A percentile compares a stretch with the other conserved stretches of the same genome.
Evolutionary conservation across 2,797 vertebrate species (phyloP).

Genomic region (Aselliscus stoliczkanus): DNA sequence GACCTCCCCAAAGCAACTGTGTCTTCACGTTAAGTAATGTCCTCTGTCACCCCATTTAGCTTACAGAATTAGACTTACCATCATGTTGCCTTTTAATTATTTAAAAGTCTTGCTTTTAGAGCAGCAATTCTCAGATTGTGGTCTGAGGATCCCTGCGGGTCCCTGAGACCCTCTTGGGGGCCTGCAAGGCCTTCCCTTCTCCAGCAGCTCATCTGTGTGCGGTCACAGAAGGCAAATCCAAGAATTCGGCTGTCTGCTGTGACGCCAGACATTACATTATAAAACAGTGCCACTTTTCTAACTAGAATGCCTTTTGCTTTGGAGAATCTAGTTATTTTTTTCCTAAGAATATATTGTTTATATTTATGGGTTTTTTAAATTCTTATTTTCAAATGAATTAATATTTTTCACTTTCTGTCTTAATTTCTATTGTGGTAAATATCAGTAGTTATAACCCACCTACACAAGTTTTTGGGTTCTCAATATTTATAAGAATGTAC

Average conservation of each 20-base stretch:
- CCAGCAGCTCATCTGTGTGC: background rate
- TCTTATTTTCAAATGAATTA: background rate
- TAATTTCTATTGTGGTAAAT: background rate
- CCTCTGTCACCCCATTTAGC: background rate
- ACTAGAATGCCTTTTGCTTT: background rate
- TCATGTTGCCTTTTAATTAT: background rate
- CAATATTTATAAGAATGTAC: background rate
- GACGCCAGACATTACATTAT: background rate
- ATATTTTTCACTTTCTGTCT: background rate
- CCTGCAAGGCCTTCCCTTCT: background rate
- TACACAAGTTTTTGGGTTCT: background rate
- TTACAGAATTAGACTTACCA: background rate
- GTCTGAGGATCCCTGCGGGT: background rate
- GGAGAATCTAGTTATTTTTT: background rate
- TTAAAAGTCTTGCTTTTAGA: slow-evolving; percentile 18
- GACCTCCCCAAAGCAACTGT: background rate
- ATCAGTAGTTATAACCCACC: background rate
- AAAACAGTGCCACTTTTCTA: background rate
- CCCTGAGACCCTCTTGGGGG: too few relatives aligned
- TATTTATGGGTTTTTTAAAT: background rate
- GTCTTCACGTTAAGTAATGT: background rate
- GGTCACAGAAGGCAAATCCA: background rate
- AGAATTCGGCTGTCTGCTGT: background rate
- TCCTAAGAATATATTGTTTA: background rate
- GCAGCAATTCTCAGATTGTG: background rate